phyloP scores from a whole-genome alignment of 37 sponge, comb jelly and placozoan genomes.

The Hexactinellida sp. region DNA sequence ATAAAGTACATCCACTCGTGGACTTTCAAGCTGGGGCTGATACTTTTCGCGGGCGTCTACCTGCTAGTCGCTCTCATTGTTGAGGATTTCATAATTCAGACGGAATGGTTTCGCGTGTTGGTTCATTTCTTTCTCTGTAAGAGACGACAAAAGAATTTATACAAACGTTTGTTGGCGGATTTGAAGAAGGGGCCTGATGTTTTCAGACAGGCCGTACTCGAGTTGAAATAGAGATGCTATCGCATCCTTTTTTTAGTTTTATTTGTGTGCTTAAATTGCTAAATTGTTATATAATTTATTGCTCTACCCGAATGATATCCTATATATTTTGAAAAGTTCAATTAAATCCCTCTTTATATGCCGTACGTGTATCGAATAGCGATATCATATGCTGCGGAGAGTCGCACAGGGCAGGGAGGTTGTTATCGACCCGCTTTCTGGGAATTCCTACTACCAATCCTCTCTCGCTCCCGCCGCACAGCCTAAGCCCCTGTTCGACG shows the following conservation, averaged over 20 bases:
- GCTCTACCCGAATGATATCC: neutral
- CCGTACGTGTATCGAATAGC: neutral
- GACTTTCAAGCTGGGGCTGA: neutral
- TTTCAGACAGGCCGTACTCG: neutral
- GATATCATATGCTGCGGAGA: neutral
- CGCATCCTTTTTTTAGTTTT: too few relatives aligned
- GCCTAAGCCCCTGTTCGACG: neutral
- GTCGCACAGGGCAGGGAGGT: neutral
- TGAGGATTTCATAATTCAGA: constrained; percentile 4
- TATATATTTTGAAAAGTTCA: neutral
- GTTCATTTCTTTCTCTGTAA: constrained; percentile 12
- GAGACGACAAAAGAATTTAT: neutral
- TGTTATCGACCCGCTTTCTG: neutral
- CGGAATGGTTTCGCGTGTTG: neutral
- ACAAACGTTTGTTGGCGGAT: neutral
- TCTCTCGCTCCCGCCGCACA: neutral
- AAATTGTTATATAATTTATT: neutral
- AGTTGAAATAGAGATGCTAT: neutral
- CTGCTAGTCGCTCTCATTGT: neutral
- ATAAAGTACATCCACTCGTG: neutral
- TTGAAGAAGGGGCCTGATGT: neutral
- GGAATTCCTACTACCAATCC: neutral
- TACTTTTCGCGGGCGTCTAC: neutral
- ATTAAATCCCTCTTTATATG: neutral
- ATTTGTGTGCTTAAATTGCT: neutral